A percentile compares a stretch with the other conserved stretches of the same genome.
phyloP scores from a whole-genome alignment of 2,113 vertebrate genomes.

The Atherinomorus stipes region DNA sequence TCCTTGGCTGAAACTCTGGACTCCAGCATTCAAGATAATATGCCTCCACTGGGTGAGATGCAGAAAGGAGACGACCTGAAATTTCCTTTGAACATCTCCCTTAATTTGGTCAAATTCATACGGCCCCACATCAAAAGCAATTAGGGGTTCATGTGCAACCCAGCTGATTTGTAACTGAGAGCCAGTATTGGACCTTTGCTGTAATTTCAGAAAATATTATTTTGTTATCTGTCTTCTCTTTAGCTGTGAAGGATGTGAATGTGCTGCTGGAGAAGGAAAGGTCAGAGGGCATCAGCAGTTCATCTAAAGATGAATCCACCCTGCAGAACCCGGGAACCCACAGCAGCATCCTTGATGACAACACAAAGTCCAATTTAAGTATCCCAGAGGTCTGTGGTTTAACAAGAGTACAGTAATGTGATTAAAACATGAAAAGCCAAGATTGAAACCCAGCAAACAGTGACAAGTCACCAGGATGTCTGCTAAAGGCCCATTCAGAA shows the following conservation, averaged over 20 bases:
- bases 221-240: constrained; percentile 2
- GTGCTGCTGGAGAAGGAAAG: constrained; percentile 86
- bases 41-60: constrained; percentile 84
- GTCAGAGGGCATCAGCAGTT: constrained; percentile 86
- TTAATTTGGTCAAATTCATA: not conserved
- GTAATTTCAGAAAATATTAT: not conserved
- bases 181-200: not conserved
- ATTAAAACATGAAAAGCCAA: not conserved
- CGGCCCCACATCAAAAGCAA: too few species aligned
- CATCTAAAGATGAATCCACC: constrained; percentile 89
- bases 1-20: constrained; percentile 84
- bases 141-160: too few species aligned
- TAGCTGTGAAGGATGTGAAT: constrained; percentile 89
- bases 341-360: constrained; percentile 89
- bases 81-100: not conserved
- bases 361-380: constrained; percentile 84
- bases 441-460: not conserved
- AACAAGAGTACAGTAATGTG: not conserved
- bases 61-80: not conserved
- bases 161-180: too few species aligned
- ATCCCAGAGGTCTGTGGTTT: constrained; percentile 84
- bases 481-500: too few species aligned
- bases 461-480: too few species aligned
- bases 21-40: constrained; percentile 82
- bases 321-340: constrained; percentile 88